These are phyloP conservation scores for Megalonaias nervosa DNA, from an alignment of 1,140 invertebrate species.

Conservation along the genomic window DNA sequence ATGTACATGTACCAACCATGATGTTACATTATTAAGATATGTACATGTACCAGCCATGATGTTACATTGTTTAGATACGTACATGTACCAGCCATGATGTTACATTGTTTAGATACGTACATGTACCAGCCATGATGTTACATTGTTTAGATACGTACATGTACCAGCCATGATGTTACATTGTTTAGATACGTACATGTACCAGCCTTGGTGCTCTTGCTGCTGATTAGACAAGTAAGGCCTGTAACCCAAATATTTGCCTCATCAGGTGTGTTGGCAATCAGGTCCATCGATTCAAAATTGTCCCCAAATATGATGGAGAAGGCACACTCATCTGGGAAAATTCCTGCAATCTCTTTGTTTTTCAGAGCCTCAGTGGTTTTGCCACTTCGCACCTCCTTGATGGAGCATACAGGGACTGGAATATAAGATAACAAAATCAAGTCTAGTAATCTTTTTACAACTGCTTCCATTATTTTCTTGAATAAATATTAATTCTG, in stretches of 20 bases:
- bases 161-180: too few relatives aligned
- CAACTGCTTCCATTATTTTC: too few relatives aligned
- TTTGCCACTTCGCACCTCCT: conserved; percentile 77
- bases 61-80: too few relatives aligned
- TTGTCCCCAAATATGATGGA: conserved; percentile 78
- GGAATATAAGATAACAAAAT: conserved; percentile 42
- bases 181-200: conserved; percentile 34
- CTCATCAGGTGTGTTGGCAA: conserved; percentile 77
- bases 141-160: too few relatives aligned
- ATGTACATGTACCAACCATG: too few relatives aligned
- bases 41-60: too few relatives aligned
- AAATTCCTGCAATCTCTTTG: conserved; percentile 73
- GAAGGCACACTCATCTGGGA: conserved; percentile 77
- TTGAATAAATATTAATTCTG: too few relatives aligned
- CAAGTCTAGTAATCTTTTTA: too few relatives aligned
- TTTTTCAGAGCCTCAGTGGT: conserved; percentile 77
- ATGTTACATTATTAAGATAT: too few relatives aligned
- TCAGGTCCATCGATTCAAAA: conserved; percentile 77
- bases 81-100: too few relatives aligned
- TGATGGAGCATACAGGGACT: conserved; percentile 76
- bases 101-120: too few relatives aligned
- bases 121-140: too few relatives aligned
- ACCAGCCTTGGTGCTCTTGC: conserved; percentile 50
- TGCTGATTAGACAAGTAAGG: conserved; percentile 75
- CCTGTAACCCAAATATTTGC: conserved; percentile 80